phyloP scores from a whole-genome alignment of 2,888 invertebrate species.

The Cephus nigrinus region DNA sequence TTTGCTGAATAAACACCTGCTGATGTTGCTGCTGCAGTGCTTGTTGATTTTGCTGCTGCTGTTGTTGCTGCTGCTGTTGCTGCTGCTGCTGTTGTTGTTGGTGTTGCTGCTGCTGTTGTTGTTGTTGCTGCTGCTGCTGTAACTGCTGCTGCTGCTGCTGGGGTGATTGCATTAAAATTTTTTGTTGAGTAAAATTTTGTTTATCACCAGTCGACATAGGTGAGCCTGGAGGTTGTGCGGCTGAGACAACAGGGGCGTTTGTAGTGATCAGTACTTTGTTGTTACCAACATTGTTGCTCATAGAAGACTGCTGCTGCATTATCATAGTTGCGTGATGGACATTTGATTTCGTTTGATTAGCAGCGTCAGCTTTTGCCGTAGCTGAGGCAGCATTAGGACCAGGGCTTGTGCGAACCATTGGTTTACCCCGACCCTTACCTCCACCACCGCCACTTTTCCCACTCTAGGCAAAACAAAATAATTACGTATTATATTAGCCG shows the following conservation, averaged over 20 bases:
- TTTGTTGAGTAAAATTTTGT: constrained; percentile 67
- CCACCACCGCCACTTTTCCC: constrained; percentile 63
- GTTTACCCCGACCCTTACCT: constrained; percentile 78
- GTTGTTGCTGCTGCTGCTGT: constrained; percentile 32
- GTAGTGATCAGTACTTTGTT: constrained; percentile 49
- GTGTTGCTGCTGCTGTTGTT: constrained; percentile 54
- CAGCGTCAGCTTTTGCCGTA: constrained; percentile 76
- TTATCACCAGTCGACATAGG: constrained; percentile 71
- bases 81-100: constrained; percentile 57
- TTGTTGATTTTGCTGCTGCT: constrained; percentile 42
- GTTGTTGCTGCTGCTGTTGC: constrained; percentile 56
- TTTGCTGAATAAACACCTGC: constrained; percentile 44
- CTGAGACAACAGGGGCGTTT: constrained; percentile 46
- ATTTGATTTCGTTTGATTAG: constrained; percentile 73
- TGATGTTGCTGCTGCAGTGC: constrained; percentile 43
- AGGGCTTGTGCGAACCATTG: constrained; percentile 75
- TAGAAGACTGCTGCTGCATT: constrained; percentile 49
- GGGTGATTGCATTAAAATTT: constrained; percentile 63
- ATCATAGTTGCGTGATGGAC: constrained; percentile 55
- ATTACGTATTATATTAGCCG: constrained; percentile 3
- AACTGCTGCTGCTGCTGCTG: constrained; percentile 48
- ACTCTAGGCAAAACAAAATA: constrained; percentile 49
- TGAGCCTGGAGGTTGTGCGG: constrained; percentile 66
- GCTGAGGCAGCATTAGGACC: constrained; percentile 71
- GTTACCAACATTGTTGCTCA: constrained; percentile 44